Evolutionary conservation across 2,888 invertebrate genomes (phyloP), one percentile per base, ranked within the genome.

Genomic region (Calameuta idolon): DNA sequence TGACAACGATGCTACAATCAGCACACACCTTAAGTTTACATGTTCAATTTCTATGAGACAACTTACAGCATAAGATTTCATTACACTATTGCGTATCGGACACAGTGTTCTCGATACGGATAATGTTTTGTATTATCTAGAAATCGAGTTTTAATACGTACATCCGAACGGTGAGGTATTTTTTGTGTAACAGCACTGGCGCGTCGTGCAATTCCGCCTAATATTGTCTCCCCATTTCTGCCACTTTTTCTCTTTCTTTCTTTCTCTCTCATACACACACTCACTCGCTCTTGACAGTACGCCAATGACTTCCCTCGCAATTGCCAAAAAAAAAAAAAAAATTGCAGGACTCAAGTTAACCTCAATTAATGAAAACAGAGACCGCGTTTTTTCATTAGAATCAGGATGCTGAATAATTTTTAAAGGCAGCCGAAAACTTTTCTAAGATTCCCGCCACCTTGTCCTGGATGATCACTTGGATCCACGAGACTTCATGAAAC

Each of bases 1-100:
- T 89, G 91, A 84, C 89, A 91, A 90, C 87, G 90, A 90, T 89
- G 91, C 91, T 91, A 90, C 87, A 90, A 90, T 89, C 91, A 90
- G 91, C 91, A 90, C 87, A 89, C 89, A 91, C 88, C 89, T 89
- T 88, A 87, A 88, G 84, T 88, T 89, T 85, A 85, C 82, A 88
- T 85, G 83, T 85, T 86, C 83, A 85, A 69, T 85, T 85, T 85
- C 87, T 87, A 87, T 87, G 87, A 88, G 87, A 87, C 84, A 88
- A 85, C 87, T 89, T 89, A 89, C 81, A 87, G 84, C 87, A 86
- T 88, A 88, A 83, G 85, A 81, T 82, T 76, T 77, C 76, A 86
- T 84, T 85, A 87, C 81, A 84, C 83, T 85, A 87, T 86, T 83
- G 86, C 83, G 68, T 76, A 69, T 71, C 69, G 75, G 77, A 80